Percentiles rank a stretch among this genome's conserved stretches.
Evolutionary conservation across 2,113 vertebrate genomes (phyloP).

Genomic region (Cebus imitator): DNA sequence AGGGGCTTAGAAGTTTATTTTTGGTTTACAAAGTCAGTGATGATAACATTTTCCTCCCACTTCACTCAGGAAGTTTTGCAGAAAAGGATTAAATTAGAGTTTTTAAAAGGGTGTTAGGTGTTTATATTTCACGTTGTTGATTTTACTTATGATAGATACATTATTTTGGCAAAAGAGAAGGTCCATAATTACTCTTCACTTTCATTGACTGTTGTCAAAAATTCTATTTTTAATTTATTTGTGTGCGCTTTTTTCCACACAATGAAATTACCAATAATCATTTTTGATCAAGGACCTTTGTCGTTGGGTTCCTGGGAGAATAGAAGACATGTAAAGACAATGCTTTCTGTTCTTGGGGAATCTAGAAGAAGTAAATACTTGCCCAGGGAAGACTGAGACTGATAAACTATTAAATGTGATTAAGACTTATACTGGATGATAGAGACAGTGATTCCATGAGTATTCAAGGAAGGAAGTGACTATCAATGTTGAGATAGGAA

Average conservation of each 20-base stretch:
- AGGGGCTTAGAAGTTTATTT: too few relatives aligned
- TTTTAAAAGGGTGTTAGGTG: background rate
- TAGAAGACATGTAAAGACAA: background rate
- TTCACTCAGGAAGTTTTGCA: background rate
- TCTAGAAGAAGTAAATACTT: background rate
- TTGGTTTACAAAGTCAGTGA: background rate
- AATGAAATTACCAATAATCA: background rate
- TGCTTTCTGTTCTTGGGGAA: background rate
- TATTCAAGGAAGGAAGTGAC: background rate
- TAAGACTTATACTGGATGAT: background rate
- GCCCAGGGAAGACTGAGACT: background rate
- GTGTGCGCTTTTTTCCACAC: background rate
- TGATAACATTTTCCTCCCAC: background rate
- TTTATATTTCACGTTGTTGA: constrained; percentile 30
- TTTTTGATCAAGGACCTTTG: background rate
- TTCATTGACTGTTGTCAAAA: constrained; percentile 45
- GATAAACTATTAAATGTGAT: background rate
- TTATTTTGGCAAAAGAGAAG: constrained; percentile 57
- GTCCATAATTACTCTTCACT: background rate
- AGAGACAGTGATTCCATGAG: background rate
- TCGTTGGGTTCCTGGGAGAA: background rate
- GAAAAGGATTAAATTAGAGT: constrained; percentile 44
- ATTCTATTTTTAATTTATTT: constrained; percentile 19
- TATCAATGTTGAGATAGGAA: background rate
- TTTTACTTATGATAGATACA: constrained; percentile 44